phyloP scores from a whole-genome alignment of 2,797 vertebrate genomes.

The Scomberomorus guttatus region DNA sequence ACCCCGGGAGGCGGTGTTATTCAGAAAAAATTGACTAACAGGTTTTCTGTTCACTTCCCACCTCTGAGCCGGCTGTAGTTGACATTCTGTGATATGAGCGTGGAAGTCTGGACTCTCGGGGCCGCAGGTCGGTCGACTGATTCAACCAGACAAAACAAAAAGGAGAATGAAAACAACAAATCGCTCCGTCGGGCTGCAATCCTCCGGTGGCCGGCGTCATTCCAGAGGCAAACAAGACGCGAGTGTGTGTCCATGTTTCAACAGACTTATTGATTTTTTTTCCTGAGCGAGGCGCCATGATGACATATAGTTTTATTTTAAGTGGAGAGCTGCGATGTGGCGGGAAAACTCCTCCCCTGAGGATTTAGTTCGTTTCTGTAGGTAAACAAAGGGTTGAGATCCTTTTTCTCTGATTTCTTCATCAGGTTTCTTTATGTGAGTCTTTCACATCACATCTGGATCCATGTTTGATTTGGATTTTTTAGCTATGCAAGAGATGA shows the following conservation, averaged over 20 bases:
- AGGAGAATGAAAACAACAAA: conserved; percentile 28
- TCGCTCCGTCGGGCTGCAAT: background rate
- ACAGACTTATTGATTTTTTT: background rate
- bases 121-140: conserved; percentile 17
- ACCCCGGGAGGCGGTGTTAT: conserved; percentile 22
- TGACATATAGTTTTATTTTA: conserved; percentile 4
- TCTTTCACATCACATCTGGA: no score
- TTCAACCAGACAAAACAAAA: conserved; percentile 41
- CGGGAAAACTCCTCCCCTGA: background rate
- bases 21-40: conserved; percentile 33
- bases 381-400: no score
- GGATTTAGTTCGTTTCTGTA: background rate
- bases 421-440: background rate
- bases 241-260: conserved; percentile 9
- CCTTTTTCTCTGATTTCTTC: background rate
- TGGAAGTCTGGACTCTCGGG: conserved; percentile 48
- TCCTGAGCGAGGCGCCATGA: background rate
- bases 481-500: no score
- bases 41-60: conserved; percentile 47
- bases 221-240: conserved; percentile 13
- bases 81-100: conserved; percentile 37
- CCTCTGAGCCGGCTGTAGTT: conserved; percentile 23
- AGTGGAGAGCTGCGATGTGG: background rate
- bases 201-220: conserved; percentile 35
- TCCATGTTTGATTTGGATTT: no score